Percentiles rank a stretch among this genome's conserved stretches.
These are phyloP conservation scores for Calephelis nemesis DNA, from an alignment of 1,140 invertebrate species.

Conservation along the genomic window DNA sequence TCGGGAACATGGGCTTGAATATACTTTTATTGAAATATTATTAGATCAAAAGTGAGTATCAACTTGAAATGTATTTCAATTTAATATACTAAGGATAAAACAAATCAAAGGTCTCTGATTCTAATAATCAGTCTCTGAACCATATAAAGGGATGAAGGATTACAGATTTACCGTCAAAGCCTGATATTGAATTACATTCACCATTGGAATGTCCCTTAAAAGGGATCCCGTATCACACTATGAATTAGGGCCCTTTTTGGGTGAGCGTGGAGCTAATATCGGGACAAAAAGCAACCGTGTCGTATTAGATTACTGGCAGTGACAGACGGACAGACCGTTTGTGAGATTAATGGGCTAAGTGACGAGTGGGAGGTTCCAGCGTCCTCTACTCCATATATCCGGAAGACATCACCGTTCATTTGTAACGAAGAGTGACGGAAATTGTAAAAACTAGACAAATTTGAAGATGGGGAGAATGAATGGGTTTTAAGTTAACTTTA, in stretches of 20 bases:
- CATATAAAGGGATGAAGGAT: constrained; percentile 4
- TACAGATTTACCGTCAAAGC: constrained; percentile 25
- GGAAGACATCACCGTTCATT: constrained; percentile 52
- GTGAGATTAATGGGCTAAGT: constrained; percentile 74
- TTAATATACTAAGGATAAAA: background rate
- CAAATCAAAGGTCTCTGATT: background rate
- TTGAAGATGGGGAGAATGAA: constrained; percentile 30
- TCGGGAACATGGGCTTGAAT: too few species aligned
- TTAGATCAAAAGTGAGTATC: too few species aligned
- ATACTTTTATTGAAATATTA: too few species aligned
- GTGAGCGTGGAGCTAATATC: constrained; percentile 49
- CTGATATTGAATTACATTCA: constrained; percentile 38
- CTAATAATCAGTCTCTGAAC: background rate
- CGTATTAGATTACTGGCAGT: constrained; percentile 75
- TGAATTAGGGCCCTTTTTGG: constrained; percentile 61
- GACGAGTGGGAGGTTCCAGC: constrained; percentile 63
- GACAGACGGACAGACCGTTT: constrained; percentile 69
- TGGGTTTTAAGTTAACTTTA: constrained; percentile 13
- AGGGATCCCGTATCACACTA: constrained; percentile 39
- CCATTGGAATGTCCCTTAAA: constrained; percentile 44
- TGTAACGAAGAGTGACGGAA: constrained; percentile 52
- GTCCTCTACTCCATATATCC: constrained; percentile 43
- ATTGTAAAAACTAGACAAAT: constrained; percentile 53
- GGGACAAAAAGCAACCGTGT: constrained; percentile 72
- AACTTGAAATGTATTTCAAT: too few species aligned